These are phyloP conservation scores for Umimayanthus kanabou DNA, from an alignment of 92 coral and sea anemone genomes.

Conservation along the genomic window DNA sequence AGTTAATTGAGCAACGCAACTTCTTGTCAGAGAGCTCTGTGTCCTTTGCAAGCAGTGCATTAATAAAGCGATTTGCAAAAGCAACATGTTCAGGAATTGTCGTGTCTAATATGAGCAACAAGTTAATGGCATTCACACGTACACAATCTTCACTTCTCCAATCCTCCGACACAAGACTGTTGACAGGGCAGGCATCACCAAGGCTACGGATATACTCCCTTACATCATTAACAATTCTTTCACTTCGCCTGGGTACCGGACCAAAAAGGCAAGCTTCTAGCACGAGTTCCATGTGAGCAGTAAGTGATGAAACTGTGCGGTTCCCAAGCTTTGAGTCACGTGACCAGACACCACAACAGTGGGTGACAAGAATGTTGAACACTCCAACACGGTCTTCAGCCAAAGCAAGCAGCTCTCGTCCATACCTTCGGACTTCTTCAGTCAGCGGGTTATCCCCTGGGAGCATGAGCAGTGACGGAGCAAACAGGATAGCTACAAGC, in stretches of 20 bases:
- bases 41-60: constrained; percentile 58
- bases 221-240: constrained; percentile 64
- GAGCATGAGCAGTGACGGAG: constrained; percentile 73
- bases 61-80: constrained; percentile 54
- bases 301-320: background rate
- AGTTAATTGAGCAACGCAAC: constrained; percentile 67
- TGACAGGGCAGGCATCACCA: constrained; percentile 58
- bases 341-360: constrained; percentile 77
- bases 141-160: constrained; percentile 75
- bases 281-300: constrained; percentile 61
- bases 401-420: constrained; percentile 61
- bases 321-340: background rate
- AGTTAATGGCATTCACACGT: constrained; percentile 78
- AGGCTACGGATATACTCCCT: constrained; percentile 74
- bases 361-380: constrained; percentile 72
- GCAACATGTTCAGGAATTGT: constrained; percentile 34
- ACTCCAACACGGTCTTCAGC: constrained; percentile 87
- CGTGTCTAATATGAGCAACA: constrained; percentile 65
- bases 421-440: constrained; percentile 52
- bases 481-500: constrained; percentile 65
- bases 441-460: constrained; percentile 71
- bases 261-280: constrained; percentile 79
- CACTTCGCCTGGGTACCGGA: constrained; percentile 72
- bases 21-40: constrained; percentile 55
- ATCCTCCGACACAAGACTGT: constrained; percentile 53